phyloP scores from a whole-genome alignment of 2,113 vertebrate genomes.

The Onychorhynchus coronatus region DNA sequence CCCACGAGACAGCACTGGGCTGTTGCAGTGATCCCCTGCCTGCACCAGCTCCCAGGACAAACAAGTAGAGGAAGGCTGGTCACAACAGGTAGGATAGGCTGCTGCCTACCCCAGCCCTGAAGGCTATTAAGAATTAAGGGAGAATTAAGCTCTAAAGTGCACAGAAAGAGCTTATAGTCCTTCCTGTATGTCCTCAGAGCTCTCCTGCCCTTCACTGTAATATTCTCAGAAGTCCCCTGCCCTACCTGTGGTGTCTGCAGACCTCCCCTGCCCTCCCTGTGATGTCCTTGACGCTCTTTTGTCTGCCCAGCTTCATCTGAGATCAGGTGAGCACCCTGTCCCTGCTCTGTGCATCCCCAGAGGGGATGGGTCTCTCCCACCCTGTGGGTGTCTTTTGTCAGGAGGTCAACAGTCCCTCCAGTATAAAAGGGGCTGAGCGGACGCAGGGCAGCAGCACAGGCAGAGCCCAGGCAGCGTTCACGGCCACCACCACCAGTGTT shows the following conservation, averaged over 20 bases:
- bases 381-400: not conserved
- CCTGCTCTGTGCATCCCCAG: not conserved
- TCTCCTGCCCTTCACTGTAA: not conserved
- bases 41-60: not conserved
- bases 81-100: not conserved
- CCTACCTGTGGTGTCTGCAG: not conserved
- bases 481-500: accelerated
- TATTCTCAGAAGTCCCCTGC: not conserved
- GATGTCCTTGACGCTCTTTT: not conserved
- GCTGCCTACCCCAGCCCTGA: not conserved
- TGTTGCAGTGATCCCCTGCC: accelerated
- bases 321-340: not conserved
- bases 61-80: not conserved
- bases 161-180: not conserved
- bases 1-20: not conserved
- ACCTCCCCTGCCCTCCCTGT: not conserved
- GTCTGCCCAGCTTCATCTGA: not conserved
- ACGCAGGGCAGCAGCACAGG: accelerated
- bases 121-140: not conserved
- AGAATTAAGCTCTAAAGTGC: not conserved
- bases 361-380: not conserved
- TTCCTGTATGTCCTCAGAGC: not conserved
- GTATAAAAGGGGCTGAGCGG: accelerated
- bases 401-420: not conserved
- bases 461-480: accelerated